These are phyloP conservation scores for Parotia lawesii DNA, from an alignment of 2,113 vertebrate genomes.

Conservation along the genomic window DNA sequence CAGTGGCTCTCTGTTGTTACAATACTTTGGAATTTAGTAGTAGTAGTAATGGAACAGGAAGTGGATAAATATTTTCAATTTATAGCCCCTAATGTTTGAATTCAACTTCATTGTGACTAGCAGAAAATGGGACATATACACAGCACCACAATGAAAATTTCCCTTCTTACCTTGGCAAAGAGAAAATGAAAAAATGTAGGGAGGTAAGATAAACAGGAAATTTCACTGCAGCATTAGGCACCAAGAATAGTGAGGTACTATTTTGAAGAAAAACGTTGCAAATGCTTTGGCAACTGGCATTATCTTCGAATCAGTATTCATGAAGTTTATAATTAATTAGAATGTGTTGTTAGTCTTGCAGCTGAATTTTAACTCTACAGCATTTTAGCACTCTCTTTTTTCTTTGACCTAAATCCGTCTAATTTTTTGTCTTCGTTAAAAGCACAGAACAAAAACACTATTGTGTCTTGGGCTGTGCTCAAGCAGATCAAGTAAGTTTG, in stretches of 20 bases:
- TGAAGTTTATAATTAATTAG: slow-evolving; percentile 54
- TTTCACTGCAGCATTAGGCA: background rate
- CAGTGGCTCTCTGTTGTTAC: background rate
- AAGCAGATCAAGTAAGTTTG: slow-evolving; percentile 27
- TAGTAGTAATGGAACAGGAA: background rate
- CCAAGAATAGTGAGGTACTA: background rate
- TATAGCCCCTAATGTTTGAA: background rate
- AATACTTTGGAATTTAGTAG: background rate
- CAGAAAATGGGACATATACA: background rate
- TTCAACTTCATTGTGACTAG: background rate
- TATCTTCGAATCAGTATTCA: slow-evolving; percentile 31
- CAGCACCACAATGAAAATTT: background rate
- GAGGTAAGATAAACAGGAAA: background rate
- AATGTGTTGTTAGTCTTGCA: background rate
- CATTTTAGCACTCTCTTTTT: slow-evolving; percentile 23
- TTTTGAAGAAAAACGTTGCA: background rate
- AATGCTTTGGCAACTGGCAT: background rate
- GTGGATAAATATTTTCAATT: background rate
- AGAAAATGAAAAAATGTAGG: background rate
- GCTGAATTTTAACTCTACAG: slow-evolving; percentile 48
- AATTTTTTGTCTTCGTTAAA: slow-evolving; percentile 47
- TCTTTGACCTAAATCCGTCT: slow-evolving; percentile 63
- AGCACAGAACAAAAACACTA: slow-evolving; percentile 16
- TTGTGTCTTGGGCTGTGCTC: slow-evolving; percentile 30
- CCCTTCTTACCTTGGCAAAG: background rate